Base-by-base conservation (phyloP, 2,888 invertebrate genomes). In the Eledona agricola region DNA sequence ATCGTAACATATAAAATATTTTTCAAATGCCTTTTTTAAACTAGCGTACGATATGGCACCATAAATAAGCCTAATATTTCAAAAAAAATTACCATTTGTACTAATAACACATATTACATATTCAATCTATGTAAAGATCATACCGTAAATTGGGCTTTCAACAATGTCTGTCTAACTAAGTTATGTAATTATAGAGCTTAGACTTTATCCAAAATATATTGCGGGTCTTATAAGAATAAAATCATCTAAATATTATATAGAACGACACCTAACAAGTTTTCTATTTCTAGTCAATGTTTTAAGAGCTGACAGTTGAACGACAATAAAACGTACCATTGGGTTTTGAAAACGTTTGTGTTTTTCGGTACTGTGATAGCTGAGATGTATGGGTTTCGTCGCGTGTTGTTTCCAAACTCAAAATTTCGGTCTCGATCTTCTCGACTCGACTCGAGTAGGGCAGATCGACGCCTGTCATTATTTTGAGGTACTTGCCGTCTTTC, bases 11-110 rank as follows among this genome's bases (percentile, higher is more conserved):
- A 65, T 63, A 60, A 67, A 64, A 70, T 74, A 74, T 74, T 74
- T 73, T 74, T 74, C 72, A 74, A 54, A 72, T 69, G 70, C 70
- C 71, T 71, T 73, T 72, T 72, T 73, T 67, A 69, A 69, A 60
- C 60, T 59, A 58, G 53, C 51, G 42, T 59, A 60, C 58, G 55
- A 50, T 58, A 55, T 55, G 55, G 56, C 57, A 57, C 46, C 52
- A 57, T 49, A 53, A 54, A 55, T 58, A 61, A 62, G 53, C 55
- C 59, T 56, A 54, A 61, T 62, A 49, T 56, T 55, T 37, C 62
- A 57, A 64, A n/a, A n/a, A n/a, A n/a, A n/a, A n/a, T n/a, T n/a
- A n/a, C n/a, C n/a, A 62, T 62, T 61, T 62, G 57, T 65, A 62
- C 61, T 62, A 62, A 61, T 57, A n/a, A n/a, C n/a, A n/a, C n/a